Conservation (phyloP, 2,797 vertebrate genomes). For the Neostethus bicornis region DNA sequence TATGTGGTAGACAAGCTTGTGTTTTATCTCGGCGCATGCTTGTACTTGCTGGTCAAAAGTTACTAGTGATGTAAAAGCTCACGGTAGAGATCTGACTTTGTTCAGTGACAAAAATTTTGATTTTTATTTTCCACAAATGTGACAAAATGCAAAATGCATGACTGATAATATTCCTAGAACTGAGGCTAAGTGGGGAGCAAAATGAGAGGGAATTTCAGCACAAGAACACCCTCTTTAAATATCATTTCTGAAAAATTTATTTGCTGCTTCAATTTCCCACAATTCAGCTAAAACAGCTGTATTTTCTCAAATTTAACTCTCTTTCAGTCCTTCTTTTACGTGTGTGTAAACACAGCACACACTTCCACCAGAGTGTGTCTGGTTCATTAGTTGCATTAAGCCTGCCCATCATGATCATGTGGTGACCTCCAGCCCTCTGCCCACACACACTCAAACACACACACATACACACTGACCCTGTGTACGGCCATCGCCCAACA, state of each 20-base stretch:
- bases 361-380: constrained; percentile 10
- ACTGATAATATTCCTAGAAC: background rate
- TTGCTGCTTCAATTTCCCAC: background rate
- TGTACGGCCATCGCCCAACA: constrained; percentile 4
- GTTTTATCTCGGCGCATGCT: constrained; percentile 3
- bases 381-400: constrained; percentile 29
- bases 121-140: background rate
- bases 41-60: constrained; percentile 22
- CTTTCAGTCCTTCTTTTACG: too few species aligned
- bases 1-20: constrained; percentile 8
- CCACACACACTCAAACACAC: too few species aligned
- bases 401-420: constrained; percentile 23
- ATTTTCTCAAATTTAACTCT: constrained; percentile 4
- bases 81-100: constrained; percentile 1
- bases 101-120: background rate
- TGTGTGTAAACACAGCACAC: constrained; percentile 19
- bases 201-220: too few species aligned
- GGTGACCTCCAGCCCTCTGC: constrained; percentile 41
- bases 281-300: constrained; percentile 6
- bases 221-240: too few species aligned
- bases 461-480: constrained; percentile 6
- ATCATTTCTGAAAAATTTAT: constrained; percentile 19
- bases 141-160: constrained; percentile 3
- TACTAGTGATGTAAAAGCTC: background rate
- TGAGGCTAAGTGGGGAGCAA: too few species aligned